phyloP scores from a whole-genome alignment of 2,797 vertebrate species.

The Aphelocoma californica region DNA sequence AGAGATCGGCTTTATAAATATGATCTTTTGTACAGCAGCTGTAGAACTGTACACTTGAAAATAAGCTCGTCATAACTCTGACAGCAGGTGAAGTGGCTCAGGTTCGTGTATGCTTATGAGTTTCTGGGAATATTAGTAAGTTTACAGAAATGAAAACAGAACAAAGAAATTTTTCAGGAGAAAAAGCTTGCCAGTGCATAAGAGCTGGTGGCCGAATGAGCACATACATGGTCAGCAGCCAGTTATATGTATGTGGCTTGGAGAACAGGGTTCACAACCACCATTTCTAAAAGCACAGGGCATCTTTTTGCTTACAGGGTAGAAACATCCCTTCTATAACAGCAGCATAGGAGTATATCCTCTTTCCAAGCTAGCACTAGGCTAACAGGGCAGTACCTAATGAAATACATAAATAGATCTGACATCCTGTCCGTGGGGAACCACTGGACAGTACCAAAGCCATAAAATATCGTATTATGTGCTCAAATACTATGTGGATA shows the following conservation, averaged over 20 bases:
- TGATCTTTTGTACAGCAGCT: conserved; percentile 68
- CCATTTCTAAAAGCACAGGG: not conserved
- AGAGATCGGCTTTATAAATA: conserved; percentile 69
- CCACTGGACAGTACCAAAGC: conserved; percentile 6
- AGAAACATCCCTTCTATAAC: not conserved
- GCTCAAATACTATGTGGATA: not conserved
- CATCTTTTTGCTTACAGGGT: not conserved
- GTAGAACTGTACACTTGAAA: conserved; percentile 66
- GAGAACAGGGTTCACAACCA: not conserved
- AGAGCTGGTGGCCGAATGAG: not conserved
- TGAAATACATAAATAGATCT: conserved; percentile 61
- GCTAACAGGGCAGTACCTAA: conserved; percentile 46
- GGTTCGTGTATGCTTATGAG: conserved; percentile 69
- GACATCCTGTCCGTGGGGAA: not conserved
- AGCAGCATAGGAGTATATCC: not conserved
- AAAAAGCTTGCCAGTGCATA: not conserved
- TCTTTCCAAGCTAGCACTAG: not conserved
- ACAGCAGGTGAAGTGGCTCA: conserved; percentile 66
- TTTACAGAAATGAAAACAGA: conserved; percentile 52
- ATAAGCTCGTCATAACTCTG: conserved; percentile 65
- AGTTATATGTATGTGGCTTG: not conserved
- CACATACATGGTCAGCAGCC: not conserved
- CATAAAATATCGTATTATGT: not conserved
- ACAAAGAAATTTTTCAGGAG: conserved; percentile 31
- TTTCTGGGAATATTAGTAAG: conserved; percentile 45